phyloP scores from a whole-genome alignment of 2,113 vertebrate genomes.

The Synodontis membranacea region DNA sequence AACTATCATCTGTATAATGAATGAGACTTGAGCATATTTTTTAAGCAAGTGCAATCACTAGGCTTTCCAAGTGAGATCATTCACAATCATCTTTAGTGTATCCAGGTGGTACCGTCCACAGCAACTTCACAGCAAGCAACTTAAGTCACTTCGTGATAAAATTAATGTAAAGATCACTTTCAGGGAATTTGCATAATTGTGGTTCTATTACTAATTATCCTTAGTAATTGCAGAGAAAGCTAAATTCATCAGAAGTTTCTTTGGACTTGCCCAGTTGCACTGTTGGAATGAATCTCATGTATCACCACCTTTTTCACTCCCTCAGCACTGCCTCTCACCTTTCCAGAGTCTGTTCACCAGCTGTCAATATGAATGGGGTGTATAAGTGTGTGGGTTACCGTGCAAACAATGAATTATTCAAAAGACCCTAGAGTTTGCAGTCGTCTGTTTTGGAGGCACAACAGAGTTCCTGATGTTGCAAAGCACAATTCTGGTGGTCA shows the following conservation, averaged over 20 bases:
- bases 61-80: not conserved
- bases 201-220: not conserved
- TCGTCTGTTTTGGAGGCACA: slow-evolving; percentile 48
- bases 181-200: not conserved
- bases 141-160: not conserved
- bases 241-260: not conserved
- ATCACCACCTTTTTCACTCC: slow-evolving; percentile 66
- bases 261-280: slow-evolving; percentile 4
- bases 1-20: not conserved
- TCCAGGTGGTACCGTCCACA: not conserved
- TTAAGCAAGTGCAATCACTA: not conserved
- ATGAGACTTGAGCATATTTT: not conserved
- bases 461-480: slow-evolving; percentile 26
- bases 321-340: slow-evolving; percentile 67
- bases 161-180: not conserved
- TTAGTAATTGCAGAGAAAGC: not conserved
- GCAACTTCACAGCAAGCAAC: not conserved
- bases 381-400: slow-evolving; percentile 58
- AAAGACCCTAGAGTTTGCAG: slow-evolving; percentile 46
- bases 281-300: slow-evolving; percentile 52
- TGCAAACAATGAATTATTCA: slow-evolving; percentile 73
- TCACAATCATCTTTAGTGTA: not conserved
- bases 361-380: slow-evolving; percentile 63
- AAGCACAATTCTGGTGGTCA: slow-evolving; percentile 43
- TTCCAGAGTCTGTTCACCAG: slow-evolving; percentile 71